Base-by-base conservation (phyloP, 2,797 vertebrate species). In the Knipowitschia caucasica region DNA sequence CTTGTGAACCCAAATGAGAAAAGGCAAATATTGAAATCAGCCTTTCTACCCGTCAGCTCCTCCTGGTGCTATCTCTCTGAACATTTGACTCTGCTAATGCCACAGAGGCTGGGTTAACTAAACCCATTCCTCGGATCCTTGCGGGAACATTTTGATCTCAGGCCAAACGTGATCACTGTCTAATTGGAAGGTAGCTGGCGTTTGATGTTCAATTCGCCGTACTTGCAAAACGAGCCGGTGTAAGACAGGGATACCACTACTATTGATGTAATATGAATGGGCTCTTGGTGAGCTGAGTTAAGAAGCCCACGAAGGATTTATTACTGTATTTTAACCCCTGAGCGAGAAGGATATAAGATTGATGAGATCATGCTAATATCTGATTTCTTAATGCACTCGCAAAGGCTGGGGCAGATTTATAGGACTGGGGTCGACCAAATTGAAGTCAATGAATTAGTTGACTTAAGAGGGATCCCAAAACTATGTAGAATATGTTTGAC, bases 231-330 rank as follows among this genome's bases (percentile, higher is more conserved):
- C 1, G 2, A 46, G 40, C 42, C 35, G 27, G 4, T 24, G 38
- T 35, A 66, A 50, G 50, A 59, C 11, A 30, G 25, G 59, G 40
- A 12, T 11, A 57, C 36, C 59, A 31, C 69, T 42, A 67, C 66
- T 30, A 53, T 69, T 82, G 65, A 89, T 89, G 60, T 88, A 90
- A 89, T 86, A 87, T 86, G 82, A 80, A 89, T 85, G 71, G 62
- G 59, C 57, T 80, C 74, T 60, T 2, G 11, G 49, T 17, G 62
- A 62, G 64, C 27, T 65, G 56, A 67, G 61, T 66, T 60, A 60
- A 83, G 42, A 44, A 24, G 57, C 51, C 50, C 56, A 63, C 59
- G 55, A 61, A 62, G 49, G 63, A 61, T 62, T 77, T 74, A 82
- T 86, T 81, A 73, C 69, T 60, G 62, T 46, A 74, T 75, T 72